A percentile compares a stretch with the other conserved stretches of the same genome.
These are phyloP conservation scores for Linhomoeus sp. DNA, from an alignment of 2,888 invertebrate genomes.

Conservation along the genomic window DNA sequence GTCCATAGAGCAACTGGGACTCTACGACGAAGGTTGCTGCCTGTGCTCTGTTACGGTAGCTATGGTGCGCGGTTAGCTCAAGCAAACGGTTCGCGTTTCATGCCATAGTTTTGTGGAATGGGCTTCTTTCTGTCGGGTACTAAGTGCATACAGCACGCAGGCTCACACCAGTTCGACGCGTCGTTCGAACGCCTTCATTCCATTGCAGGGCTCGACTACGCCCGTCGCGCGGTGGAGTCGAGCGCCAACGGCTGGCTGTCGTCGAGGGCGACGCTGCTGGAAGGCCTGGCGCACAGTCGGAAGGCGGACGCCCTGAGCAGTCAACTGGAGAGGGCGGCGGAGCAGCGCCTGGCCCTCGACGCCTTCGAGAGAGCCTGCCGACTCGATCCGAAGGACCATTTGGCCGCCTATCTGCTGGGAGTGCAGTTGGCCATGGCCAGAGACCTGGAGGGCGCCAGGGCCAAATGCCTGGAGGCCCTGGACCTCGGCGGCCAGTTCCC, in stretches of 20 bases:
- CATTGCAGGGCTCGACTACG: background rate
- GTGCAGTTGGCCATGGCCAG: constrained; percentile 49
- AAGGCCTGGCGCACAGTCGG: constrained; percentile 68
- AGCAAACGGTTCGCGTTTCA: no score
- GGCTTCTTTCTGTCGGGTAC: no score
- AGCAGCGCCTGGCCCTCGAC: constrained; percentile 42
- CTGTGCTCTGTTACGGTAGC: background rate
- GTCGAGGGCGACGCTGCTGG: constrained; percentile 43
- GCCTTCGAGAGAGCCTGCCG: constrained; percentile 40
- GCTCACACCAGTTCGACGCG: no score
- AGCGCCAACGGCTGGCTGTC: constrained; percentile 9
- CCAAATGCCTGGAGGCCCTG: constrained; percentile 45
- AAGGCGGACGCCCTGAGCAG: constrained; percentile 33
- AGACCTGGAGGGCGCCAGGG: constrained; percentile 16
- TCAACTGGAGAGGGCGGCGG: constrained; percentile 35
- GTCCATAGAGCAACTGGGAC: constrained; percentile 51
- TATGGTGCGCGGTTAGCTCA: no score
- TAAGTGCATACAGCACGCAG: no score
- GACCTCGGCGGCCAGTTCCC: constrained; percentile 53
- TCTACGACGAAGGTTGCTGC: constrained; percentile 11
- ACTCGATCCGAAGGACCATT: constrained; percentile 70
- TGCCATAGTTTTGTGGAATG: no score
- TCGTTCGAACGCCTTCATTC: no score
- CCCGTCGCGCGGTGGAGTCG: background rate
- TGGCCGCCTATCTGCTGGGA: constrained; percentile 73